phyloP scores from a whole-genome alignment of 2,888 invertebrate genomes.

The Drosophila histrio region DNA sequence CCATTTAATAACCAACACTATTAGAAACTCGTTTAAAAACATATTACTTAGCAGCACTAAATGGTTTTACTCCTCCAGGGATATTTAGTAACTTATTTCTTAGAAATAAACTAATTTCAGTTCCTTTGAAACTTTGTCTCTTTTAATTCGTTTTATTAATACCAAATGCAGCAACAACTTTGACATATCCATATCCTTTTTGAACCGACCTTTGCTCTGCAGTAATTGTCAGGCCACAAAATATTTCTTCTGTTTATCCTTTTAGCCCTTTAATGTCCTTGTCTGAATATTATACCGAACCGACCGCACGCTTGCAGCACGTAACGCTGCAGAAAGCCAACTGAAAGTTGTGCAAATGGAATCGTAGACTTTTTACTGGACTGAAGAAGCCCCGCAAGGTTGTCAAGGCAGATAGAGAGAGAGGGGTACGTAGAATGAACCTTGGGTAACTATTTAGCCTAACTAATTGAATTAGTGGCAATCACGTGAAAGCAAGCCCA shows the following conservation, averaged over 20 bases:
- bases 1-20: too few species aligned
- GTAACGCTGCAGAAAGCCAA: conserved; percentile 74
- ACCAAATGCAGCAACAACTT: background rate
- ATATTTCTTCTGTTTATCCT: conserved; percentile 32
- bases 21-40: too few species aligned
- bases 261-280: conserved; percentile 21
- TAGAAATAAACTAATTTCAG: background rate
- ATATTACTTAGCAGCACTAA: too few species aligned
- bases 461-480: conserved; percentile 71
- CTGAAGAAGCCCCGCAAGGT: conserved; percentile 61
- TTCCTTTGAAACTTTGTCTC: background rate
- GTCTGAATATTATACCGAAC: conserved; percentile 33
- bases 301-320: conserved; percentile 76
- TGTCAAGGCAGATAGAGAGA: conserved; percentile 16
- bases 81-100: background rate
- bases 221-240: conserved; percentile 6
- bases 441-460: conserved; percentile 68
- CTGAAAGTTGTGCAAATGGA: conserved; percentile 72
- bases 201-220: conserved; percentile 43
- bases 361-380: conserved; percentile 57
- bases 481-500: conserved; percentile 56
- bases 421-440: conserved; percentile 34
- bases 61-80: background rate
- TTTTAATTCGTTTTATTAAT: too few species aligned
- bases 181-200: conserved; percentile 31